Evolutionary conservation across 2,888 invertebrate genomes (phyloP).

Genomic region (Acleris cristana): DNA sequence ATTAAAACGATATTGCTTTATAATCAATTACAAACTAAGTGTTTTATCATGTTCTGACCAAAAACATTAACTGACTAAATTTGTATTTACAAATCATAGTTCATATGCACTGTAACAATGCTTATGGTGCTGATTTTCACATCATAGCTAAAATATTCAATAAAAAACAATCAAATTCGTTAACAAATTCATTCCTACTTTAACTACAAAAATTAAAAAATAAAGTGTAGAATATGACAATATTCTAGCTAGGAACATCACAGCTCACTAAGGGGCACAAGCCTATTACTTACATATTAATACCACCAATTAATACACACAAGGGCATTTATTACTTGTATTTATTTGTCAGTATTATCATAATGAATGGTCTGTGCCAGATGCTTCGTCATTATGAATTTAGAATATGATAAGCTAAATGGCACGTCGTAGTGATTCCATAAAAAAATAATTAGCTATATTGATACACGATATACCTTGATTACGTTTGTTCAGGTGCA

Average conservation of each 20-base stretch:
- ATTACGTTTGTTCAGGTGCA: slow-evolving; percentile 19
- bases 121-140: background rate
- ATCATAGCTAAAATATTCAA: background rate
- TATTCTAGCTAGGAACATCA: slow-evolving; percentile 42
- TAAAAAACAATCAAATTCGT: too few species aligned
- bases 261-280: slow-evolving; percentile 39
- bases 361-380: slow-evolving; percentile 32
- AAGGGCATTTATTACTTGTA: slow-evolving; percentile 15
- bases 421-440: slow-evolving; percentile 15
- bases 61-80: background rate
- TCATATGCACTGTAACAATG: background rate
- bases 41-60: slow-evolving; percentile 28
- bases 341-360: slow-evolving; percentile 31
- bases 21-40: slow-evolving; percentile 30
- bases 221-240: slow-evolving; percentile 36
- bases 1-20: slow-evolving; percentile 44
- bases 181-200: too few species aligned
- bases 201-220: background rate
- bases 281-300: slow-evolving; percentile 38
- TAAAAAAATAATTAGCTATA: slow-evolving; percentile 34
- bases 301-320: slow-evolving; percentile 34
- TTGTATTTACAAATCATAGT: background rate
- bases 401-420: slow-evolving; percentile 4
- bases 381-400: slow-evolving; percentile 19
- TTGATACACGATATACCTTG: slow-evolving; percentile 6